Evolutionary conservation across 1,140 invertebrate species (phyloP).

Genomic region (Magallana gigas): DNA sequence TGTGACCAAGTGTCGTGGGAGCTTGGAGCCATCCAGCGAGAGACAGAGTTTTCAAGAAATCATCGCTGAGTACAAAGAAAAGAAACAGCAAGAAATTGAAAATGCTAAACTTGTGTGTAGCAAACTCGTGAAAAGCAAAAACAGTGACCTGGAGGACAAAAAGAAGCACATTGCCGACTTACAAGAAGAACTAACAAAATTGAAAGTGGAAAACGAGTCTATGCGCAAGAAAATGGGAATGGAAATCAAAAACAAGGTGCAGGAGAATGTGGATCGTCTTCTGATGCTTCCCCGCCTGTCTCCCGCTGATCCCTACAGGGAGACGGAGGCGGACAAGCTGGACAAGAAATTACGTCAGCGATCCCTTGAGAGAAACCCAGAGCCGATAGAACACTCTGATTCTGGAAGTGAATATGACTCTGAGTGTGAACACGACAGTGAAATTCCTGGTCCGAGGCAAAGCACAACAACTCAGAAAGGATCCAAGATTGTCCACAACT

Average conservation of each 20-base stretch:
- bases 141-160: slow-evolving; percentile 32
- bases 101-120: slow-evolving; percentile 8
- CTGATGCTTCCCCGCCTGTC: background rate
- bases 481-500: background rate
- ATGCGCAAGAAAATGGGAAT: slow-evolving; percentile 35
- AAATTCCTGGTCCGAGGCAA: background rate
- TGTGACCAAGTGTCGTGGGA: slow-evolving; percentile 16
- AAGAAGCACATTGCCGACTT: slow-evolving; percentile 21
- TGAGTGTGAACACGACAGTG: background rate
- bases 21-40: background rate
- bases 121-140: slow-evolving; percentile 38
- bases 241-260: slow-evolving; percentile 22
- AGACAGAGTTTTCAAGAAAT: slow-evolving; percentile 35
- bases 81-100: slow-evolving; percentile 31
- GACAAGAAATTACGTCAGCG: background rate
- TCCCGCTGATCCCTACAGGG: background rate
- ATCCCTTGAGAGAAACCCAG: background rate
- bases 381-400: background rate
- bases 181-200: slow-evolving; percentile 22
- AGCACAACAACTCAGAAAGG: background rate
- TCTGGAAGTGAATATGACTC: background rate
- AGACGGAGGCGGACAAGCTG: background rate
- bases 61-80: slow-evolving; percentile 4
- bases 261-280: slow-evolving; percentile 5
- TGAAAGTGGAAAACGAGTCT: slow-evolving; percentile 29